Conservation (phyloP, 2,888 invertebrate genomes). For the Lasius platythorax region DNA sequence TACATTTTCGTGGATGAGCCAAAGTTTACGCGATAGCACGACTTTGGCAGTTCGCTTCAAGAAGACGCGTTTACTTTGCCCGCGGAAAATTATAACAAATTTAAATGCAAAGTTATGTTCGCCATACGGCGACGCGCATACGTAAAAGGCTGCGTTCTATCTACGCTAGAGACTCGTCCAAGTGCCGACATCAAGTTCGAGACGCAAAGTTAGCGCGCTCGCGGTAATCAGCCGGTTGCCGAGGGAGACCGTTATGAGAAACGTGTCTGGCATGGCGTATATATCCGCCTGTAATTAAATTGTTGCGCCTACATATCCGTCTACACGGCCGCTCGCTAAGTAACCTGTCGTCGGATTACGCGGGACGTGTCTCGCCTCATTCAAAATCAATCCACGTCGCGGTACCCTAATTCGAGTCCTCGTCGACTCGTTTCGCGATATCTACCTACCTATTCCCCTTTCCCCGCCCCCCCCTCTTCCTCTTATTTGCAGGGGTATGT, state of each 20-base stretch:
- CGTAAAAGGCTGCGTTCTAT: slow-evolving; percentile 9
- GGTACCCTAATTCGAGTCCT: slow-evolving; percentile 66
- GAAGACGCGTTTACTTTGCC: not conserved
- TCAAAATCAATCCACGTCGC: slow-evolving; percentile 73
- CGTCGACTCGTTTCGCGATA: slow-evolving; percentile 68
- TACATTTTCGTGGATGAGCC: no score
- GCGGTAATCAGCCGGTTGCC: slow-evolving; percentile 66
- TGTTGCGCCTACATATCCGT: slow-evolving; percentile 69
- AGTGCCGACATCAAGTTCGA: slow-evolving; percentile 4
- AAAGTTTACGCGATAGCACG: not conserved
- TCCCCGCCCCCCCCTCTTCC: not conserved
- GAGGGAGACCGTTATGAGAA: slow-evolving; percentile 74
- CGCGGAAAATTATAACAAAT: slow-evolving; percentile 8
- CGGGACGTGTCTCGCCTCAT: slow-evolving; percentile 62
- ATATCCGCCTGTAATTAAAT: slow-evolving; percentile 75
- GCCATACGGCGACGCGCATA: not conserved
- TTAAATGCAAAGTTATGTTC: not conserved
- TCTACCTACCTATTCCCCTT: not conserved
- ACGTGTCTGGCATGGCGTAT: slow-evolving; percentile 79
- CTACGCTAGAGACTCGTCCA: not conserved
- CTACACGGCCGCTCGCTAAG: slow-evolving; percentile 56
- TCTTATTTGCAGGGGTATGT: slow-evolving; percentile 32
- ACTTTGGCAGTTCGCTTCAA: slow-evolving; percentile 5
- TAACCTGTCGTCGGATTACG: slow-evolving; percentile 72
- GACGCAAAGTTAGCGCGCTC: slow-evolving; percentile 33